phyloP scores from a whole-genome alignment of 2,797 vertebrate species.

The Paramormyrops hopkinsi region DNA sequence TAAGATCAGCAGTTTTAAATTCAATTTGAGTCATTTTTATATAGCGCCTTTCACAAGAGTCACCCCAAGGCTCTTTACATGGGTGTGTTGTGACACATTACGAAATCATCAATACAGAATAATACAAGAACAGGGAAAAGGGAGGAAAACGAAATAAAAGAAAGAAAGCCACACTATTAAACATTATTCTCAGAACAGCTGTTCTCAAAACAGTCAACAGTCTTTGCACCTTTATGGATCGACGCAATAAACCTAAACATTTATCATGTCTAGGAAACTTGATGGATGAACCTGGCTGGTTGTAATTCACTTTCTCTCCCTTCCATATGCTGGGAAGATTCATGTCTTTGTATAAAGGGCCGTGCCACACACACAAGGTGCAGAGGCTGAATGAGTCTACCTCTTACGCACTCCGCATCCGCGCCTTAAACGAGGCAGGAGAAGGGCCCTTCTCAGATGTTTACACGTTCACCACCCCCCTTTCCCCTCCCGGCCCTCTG shows the following conservation, averaged over 20 bases:
- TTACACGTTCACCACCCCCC: conserved; percentile 89
- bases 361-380: conserved; percentile 97
- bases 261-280: background rate
- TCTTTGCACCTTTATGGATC: background rate
- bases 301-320: background rate
- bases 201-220: background rate
- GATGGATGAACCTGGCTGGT: background rate
- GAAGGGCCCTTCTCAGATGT: conserved; percentile 90
- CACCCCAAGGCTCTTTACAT: background rate
- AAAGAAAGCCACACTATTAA: background rate
- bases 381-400: conserved; percentile 96
- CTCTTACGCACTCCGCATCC: conserved; percentile 91
- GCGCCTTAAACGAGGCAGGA: conserved; percentile 97
- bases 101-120: background rate
- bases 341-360: conserved; percentile 87
- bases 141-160: background rate
- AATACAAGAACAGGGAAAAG: background rate
- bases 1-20: background rate
- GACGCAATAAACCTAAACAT: background rate
- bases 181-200: background rate
- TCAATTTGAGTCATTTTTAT: background rate
- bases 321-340: conserved; percentile 66
- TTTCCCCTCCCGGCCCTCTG: conserved; percentile 82
- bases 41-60: background rate
- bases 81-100: background rate